Percentiles rank a stretch among this genome's conserved stretches.
phyloP scores from a whole-genome alignment of 2,888 invertebrate species.

The Agrochola litura region DNA sequence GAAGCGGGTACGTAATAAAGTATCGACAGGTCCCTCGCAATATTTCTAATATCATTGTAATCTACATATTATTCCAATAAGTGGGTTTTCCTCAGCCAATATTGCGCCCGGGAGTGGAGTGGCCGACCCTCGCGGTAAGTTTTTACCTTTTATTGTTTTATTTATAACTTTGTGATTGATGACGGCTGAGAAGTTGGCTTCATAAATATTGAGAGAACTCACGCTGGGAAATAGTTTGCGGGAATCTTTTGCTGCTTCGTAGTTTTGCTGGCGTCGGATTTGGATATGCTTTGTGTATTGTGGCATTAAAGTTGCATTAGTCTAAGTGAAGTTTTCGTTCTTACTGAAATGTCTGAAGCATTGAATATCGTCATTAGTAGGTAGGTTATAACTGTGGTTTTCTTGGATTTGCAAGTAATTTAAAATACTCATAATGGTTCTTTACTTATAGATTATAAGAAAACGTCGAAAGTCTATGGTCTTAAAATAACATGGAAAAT shows the following conservation, averaged over 20 bases:
- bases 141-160: constrained; percentile 91
- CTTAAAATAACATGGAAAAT: no score
- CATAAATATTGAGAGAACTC: constrained; percentile 89
- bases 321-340: constrained; percentile 2
- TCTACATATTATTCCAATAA: constrained; percentile 91
- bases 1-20: constrained; percentile 77
- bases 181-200: constrained; percentile 87
- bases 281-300: constrained; percentile 53
- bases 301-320: constrained; percentile 38
- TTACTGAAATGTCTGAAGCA: background rate
- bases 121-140: constrained; percentile 86
- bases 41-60: constrained; percentile 87
- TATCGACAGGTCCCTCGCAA: constrained; percentile 81
- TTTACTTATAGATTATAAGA: no score
- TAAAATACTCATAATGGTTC: no score
- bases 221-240: constrained; percentile 82
- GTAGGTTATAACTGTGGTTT: no score
- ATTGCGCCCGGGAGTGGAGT: constrained; percentile 83
- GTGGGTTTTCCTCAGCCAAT: constrained; percentile 86
- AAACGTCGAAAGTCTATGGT: no score
- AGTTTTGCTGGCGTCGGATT: constrained; percentile 67
- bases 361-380: no score
- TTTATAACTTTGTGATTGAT: constrained; percentile 91
- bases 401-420: no score
- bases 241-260: constrained; percentile 59